Conservation (phyloP, 2,888 invertebrate species). For the Melanchra persicariae region DNA sequence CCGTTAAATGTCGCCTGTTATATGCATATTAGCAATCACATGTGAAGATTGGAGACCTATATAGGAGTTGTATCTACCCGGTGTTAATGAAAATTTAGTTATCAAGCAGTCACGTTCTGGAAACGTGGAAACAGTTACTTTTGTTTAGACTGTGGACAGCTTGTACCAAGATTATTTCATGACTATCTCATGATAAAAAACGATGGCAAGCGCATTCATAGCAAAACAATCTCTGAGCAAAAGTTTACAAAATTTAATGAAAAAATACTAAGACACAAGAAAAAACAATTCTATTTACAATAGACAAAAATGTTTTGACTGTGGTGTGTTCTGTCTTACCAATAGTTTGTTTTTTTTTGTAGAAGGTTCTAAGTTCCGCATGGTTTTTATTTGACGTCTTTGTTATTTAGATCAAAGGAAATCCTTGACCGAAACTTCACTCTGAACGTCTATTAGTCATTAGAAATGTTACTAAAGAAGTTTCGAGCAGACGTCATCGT, state of each 20-base stretch:
- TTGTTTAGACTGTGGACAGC: not conserved
- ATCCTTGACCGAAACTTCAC: conserved; percentile 35
- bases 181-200: not conserved
- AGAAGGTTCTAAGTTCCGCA: conserved; percentile 38
- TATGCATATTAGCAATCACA: conserved; percentile 32
- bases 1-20: conserved; percentile 11
- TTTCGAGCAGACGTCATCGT: not conserved
- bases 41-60: conserved; percentile 34
- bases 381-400: conserved; percentile 34
- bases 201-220: not conserved
- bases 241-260: not conserved
- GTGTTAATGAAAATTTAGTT: conserved; percentile 44
- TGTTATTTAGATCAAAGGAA: conserved; percentile 43
- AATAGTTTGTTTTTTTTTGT: not conserved
- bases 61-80: conserved; percentile 1
- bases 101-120: conserved; percentile 37
- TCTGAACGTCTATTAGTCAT: conserved; percentile 13
- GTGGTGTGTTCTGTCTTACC: too few species aligned
- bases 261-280: not conserved
- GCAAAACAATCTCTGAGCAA: not conserved
- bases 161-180: not conserved
- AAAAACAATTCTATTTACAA: not conserved
- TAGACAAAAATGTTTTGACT: conserved; percentile 1
- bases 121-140: conserved; percentile 24
- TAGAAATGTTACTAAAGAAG: conserved; percentile 7